phyloP scores from a whole-genome alignment of 2,113 vertebrate species.

The Mustela nigripes region DNA sequence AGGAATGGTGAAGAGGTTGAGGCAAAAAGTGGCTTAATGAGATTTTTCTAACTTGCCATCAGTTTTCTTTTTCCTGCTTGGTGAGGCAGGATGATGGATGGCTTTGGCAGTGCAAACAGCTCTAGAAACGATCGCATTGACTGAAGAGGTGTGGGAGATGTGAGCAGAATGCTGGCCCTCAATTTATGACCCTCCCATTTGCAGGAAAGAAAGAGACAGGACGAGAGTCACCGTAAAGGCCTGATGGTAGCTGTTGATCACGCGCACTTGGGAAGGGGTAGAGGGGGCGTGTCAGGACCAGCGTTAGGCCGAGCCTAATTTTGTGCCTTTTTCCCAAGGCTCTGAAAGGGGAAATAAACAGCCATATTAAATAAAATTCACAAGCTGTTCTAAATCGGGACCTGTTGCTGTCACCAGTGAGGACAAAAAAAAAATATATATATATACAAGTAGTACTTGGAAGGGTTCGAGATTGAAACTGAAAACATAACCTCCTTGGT shows the following conservation, averaged over 20 bases:
- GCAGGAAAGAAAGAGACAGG: background rate
- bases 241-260: background rate
- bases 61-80: slow-evolving; percentile 63
- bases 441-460: background rate
- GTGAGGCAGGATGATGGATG: slow-evolving; percentile 54
- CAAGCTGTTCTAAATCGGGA: background rate
- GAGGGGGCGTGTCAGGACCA: background rate
- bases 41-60: slow-evolving; percentile 63
- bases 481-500: slow-evolving; percentile 3
- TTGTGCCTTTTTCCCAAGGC: slow-evolving; percentile 35
- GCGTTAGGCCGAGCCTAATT: slow-evolving; percentile 35
- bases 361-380: slow-evolving; percentile 43
- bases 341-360: slow-evolving; percentile 15
- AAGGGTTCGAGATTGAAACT: slow-evolving; percentile 26
- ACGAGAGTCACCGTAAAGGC: background rate
- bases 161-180: slow-evolving; percentile 58
- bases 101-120: slow-evolving; percentile 40
- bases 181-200: slow-evolving; percentile 23
- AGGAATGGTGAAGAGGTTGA: slow-evolving; percentile 62
- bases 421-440: background rate
- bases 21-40: slow-evolving; percentile 12
- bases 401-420: slow-evolving; percentile 44
- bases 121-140: slow-evolving; percentile 43
- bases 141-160: slow-evolving; percentile 61
- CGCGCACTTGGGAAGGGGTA: background rate